These are phyloP conservation scores for Eristalis pertinax DNA, from an alignment of 2,888 invertebrate genomes.

Conservation along the genomic window DNA sequence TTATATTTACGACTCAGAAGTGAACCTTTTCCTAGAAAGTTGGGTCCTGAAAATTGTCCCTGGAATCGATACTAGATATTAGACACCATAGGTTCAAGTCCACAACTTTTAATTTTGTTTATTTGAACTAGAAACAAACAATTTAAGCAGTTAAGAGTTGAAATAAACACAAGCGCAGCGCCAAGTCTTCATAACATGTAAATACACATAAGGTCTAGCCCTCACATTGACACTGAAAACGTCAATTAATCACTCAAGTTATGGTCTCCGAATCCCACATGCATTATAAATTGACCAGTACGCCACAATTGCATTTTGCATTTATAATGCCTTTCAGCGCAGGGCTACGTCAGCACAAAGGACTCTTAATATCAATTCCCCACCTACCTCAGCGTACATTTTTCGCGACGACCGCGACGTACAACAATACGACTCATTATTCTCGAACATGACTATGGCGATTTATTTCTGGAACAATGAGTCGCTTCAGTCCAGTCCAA, in stretches of 20 bases:
- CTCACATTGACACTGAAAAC: not conserved
- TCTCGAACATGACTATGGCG: conserved; percentile 41
- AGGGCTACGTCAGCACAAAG: not conserved
- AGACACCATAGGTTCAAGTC: too few species aligned
- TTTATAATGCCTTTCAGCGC: not conserved
- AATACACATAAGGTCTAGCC: not conserved
- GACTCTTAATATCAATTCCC: not conserved
- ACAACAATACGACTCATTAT: conserved; percentile 32
- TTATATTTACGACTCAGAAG: too few species aligned
- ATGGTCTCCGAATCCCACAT: not conserved
- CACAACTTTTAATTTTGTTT: too few species aligned
- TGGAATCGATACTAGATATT: too few species aligned
- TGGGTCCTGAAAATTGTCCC: too few species aligned
- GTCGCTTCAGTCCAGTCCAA: conserved; percentile 14
- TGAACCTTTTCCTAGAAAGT: too few species aligned
- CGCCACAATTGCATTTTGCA: not conserved
- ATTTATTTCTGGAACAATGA: conserved; percentile 63
- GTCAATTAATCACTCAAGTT: not conserved
- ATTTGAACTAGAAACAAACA: too few species aligned
- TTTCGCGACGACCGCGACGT: not conserved
- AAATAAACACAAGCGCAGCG: too few species aligned
- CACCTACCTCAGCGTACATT: conserved; percentile 7
- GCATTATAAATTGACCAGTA: not conserved
- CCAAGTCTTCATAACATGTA: not conserved
- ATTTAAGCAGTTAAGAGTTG: too few species aligned